These are phyloP conservation scores for Pseudomyrmex cubaensis DNA, from an alignment of 1,140 invertebrate genomes.

Conservation along the genomic window DNA sequence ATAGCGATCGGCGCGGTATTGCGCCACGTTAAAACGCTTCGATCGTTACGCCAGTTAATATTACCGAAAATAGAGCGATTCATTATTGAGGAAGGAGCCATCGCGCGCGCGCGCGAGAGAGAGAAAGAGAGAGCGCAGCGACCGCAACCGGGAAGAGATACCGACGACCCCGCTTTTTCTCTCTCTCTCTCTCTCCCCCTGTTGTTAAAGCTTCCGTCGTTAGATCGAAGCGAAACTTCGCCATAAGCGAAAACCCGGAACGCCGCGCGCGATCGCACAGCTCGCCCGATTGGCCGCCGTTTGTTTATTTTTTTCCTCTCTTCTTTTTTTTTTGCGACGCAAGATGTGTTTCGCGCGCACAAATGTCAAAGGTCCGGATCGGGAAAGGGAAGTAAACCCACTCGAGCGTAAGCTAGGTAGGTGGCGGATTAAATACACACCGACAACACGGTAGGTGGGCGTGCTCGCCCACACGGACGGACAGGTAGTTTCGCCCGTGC, in stretches of 20 bases:
- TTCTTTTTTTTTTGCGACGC: background rate
- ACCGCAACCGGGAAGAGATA: too few species aligned
- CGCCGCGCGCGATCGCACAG: background rate
- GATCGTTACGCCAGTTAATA: slow-evolving; percentile 9
- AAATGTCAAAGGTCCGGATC: slow-evolving; percentile 19
- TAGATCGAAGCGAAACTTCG: slow-evolving; percentile 7
- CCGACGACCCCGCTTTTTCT: too few species aligned
- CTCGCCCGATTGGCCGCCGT: background rate
- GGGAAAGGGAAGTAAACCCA: slow-evolving; percentile 21
- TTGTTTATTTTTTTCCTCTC: too few species aligned
- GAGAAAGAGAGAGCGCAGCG: too few species aligned
- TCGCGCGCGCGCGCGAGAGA: background rate
- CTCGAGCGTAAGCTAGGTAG: slow-evolving; percentile 19
- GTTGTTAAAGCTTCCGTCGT: background rate
- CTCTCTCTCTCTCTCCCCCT: too few species aligned
- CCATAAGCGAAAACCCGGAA: slow-evolving; percentile 14
- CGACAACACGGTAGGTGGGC: background rate
- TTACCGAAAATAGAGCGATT: background rate
- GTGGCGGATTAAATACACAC: slow-evolving; percentile 31
- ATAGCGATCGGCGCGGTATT: background rate
- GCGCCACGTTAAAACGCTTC: background rate
- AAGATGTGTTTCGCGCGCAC: background rate
- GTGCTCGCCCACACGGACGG: background rate
- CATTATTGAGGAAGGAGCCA: background rate
- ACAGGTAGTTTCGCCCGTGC: slow-evolving; percentile 7